Base-by-base conservation (phyloP, 2,888 invertebrate genomes). In the Dorcus parallelipipedus region DNA sequence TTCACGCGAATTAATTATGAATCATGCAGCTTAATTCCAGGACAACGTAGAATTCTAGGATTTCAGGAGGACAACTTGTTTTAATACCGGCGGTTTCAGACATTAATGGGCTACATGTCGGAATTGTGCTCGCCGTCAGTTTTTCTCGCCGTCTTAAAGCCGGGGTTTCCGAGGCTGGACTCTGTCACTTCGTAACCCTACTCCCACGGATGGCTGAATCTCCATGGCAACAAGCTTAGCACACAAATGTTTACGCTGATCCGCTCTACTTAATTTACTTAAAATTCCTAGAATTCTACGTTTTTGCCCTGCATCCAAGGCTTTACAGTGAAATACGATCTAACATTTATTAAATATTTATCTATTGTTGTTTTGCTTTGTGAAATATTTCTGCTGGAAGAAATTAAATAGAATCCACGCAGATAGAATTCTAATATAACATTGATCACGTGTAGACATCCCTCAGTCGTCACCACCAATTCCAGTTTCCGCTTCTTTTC, bases 241-340 rank as follows among this genome's bases (percentile, higher is more conserved):
- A 53, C 42, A 52, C 58, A 53, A 58, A 58, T 52, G 58, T 58
- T 58, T 58, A 49, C 58, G 58, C 49, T 50, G 42, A 53, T 53
- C 49, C 45, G 53, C 58, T 48, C 52, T 58, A 50, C 58, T 58
- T 58, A 58, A 58, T 58, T 58, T 58, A 58, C 54, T 58, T 58
- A 58, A 58, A 58, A 58, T 58, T 53, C 54, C 47, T 42, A 9
- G 49, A 43, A 54, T 54, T 42, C 6, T 9, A 41, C 17, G 1
- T 48, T 33, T 39, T 33, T 48, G 6, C 26, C 3, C 26, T 33
- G 26, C 4, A 5, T 6, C 6, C 26, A 33, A 3, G 26, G 26
- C 3, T 7, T 33, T 6, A 2, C 3, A 33, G 26, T 7, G 26
- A 33, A 33, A 33, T 33, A 33, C 26, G 26, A 33, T 6, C 20